Percentiles rank a stretch among this genome's conserved stretches.
These are phyloP conservation scores for Sussaba pulchella DNA, from an alignment of 2,888 invertebrate species.

Conservation along the genomic window DNA sequence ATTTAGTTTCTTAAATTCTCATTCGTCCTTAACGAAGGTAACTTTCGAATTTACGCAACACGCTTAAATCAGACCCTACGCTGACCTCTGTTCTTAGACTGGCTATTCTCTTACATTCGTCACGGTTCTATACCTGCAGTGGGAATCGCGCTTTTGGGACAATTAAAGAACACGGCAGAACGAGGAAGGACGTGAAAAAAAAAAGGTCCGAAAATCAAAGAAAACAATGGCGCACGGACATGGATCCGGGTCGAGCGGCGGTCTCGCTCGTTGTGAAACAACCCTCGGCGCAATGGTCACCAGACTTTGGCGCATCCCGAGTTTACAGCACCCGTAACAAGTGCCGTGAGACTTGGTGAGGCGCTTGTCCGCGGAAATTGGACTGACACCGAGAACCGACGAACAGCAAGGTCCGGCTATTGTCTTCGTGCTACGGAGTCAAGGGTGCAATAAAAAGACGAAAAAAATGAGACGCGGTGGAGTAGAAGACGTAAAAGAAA, in stretches of 20 bases:
- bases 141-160: constrained; percentile 35
- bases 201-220: constrained; percentile 40
- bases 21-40: constrained; percentile 6
- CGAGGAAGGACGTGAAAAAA: constrained; percentile 25
- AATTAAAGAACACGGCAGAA: constrained; percentile 50
- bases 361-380: constrained; percentile 6
- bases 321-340: constrained; percentile 47
- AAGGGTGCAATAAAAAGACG: constrained; percentile 58
- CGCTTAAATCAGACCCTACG: constrained; percentile 12
- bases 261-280: constrained; percentile 56
- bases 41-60: constrained; percentile 31
- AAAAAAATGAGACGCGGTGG: constrained; percentile 42
- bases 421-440: constrained; percentile 54
- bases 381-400: constrained; percentile 27
- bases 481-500: constrained; percentile 50
- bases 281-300: constrained; percentile 40
- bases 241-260: constrained; percentile 47
- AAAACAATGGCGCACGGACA: constrained; percentile 59
- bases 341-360: not conserved
- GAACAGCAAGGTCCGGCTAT: constrained; percentile 33
- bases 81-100: constrained; percentile 8
- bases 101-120: constrained; percentile 44
- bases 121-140: constrained; percentile 48
- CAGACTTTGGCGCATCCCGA: constrained; percentile 6
- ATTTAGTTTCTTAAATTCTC: not conserved